Percentiles rank a stretch among this genome's conserved stretches.
These are phyloP conservation scores for Spodoptera litura DNA, from an alignment of 1,140 invertebrate species.

Conservation along the genomic window DNA sequence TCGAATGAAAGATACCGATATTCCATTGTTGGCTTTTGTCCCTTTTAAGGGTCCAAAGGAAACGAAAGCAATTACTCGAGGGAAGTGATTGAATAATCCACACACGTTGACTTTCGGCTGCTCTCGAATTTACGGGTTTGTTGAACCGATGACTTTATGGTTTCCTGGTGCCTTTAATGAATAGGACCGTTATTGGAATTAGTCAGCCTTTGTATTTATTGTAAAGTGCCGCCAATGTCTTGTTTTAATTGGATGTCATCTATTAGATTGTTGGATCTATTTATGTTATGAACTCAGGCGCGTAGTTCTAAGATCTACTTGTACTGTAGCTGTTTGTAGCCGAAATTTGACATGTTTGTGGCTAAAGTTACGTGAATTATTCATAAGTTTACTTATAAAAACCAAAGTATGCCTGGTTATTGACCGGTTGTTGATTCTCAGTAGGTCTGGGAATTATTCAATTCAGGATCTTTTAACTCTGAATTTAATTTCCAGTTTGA, in stretches of 20 bases:
- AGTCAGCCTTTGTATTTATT: slow-evolving; percentile 14
- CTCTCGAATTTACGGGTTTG: slow-evolving; percentile 31
- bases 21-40: slow-evolving; percentile 32
- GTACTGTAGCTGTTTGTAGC: too few relatives aligned
- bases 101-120: slow-evolving; percentile 39
- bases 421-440: too few relatives aligned
- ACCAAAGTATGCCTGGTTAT: too few relatives aligned
- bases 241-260: neutral
- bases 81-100: slow-evolving; percentile 42
- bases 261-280: too few relatives aligned
- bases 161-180: slow-evolving; percentile 36
- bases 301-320: too few relatives aligned
- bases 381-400: too few relatives aligned
- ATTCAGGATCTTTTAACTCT: too few relatives aligned
- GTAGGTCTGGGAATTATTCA: too few relatives aligned
- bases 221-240: neutral
- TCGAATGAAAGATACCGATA: slow-evolving; percentile 26
- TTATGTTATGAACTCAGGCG: too few relatives aligned
- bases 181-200: slow-evolving; percentile 31
- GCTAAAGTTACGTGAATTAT: too few relatives aligned
- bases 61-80: slow-evolving; percentile 33
- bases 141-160: slow-evolving; percentile 25
- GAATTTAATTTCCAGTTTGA: too few relatives aligned
- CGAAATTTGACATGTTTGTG: too few relatives aligned
- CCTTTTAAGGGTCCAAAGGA: slow-evolving; percentile 40